Evolutionary conservation across 2,113 vertebrate genomes (phyloP).

Genomic region (Ploceus nigricollis): DNA sequence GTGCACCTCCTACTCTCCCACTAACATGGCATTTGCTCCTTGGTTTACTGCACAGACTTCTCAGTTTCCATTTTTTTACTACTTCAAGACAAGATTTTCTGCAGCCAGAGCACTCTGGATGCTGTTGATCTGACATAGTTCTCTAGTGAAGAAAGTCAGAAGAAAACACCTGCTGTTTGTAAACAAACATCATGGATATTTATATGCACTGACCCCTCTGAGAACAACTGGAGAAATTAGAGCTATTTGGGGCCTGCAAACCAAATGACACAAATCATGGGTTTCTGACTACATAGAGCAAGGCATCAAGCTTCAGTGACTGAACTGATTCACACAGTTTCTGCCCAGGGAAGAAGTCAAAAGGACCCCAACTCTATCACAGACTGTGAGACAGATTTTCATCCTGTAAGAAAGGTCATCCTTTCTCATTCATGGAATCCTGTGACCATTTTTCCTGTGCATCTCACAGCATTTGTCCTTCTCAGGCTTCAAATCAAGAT

Average conservation of each 20-base stretch:
- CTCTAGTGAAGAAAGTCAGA: not conserved
- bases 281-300: not conserved
- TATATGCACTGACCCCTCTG: not conserved
- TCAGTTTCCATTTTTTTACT: not conserved
- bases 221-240: not conserved
- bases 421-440: not conserved
- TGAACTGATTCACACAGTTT: not conserved
- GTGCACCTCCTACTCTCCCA: not conserved
- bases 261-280: rapidly evolving
- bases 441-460: not conserved
- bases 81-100: not conserved
- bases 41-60: not conserved
- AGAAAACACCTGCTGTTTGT: not conserved
- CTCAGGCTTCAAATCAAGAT: not conserved
- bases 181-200: not conserved
- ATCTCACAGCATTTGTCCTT: not conserved
- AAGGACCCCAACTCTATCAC: not conserved
- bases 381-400: not conserved
- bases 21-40: not conserved
- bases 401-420: not conserved
- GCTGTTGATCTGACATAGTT: not conserved
- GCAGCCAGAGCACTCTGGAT: not conserved
- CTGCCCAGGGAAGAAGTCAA: not conserved
- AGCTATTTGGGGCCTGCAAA: not conserved
- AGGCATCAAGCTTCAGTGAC: not conserved